phyloP scores from a whole-genome alignment of 2,888 invertebrate species.

The Brassicogethes aeneus region DNA sequence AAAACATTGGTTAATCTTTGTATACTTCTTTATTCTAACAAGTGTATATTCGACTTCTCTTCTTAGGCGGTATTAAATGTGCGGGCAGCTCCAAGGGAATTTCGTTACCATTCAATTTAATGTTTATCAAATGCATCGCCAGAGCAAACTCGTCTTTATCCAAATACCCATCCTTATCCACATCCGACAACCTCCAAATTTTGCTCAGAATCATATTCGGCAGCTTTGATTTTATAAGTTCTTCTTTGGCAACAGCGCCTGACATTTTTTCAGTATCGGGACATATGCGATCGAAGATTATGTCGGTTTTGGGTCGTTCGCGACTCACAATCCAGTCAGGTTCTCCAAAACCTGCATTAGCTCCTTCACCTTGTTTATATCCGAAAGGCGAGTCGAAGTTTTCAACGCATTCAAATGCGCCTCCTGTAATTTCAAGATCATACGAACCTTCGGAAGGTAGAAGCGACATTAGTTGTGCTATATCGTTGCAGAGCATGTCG shows the following conservation, averaged over 20 bases:
- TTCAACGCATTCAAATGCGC: constrained; percentile 87
- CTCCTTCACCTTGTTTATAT: constrained; percentile 88
- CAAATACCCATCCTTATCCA: constrained; percentile 88
- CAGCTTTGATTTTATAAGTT: constrained; percentile 94
- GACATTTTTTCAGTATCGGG: constrained; percentile 90
- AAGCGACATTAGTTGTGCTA: constrained; percentile 90
- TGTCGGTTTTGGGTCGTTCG: constrained; percentile 77
- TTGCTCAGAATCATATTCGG: constrained; percentile 93
- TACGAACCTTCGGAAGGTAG: constrained; percentile 54
- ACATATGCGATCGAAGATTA: constrained; percentile 65
- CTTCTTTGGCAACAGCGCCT: constrained; percentile 81
- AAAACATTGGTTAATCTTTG: neutral
- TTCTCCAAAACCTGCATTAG: constrained; percentile 91
- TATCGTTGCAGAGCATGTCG: constrained; percentile 90
- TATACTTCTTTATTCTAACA: constrained; percentile 6
- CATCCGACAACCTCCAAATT: constrained; percentile 95
- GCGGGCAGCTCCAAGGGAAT: constrained; percentile 76
- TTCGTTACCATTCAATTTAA: constrained; percentile 85
- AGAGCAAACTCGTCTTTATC: constrained; percentile 95
- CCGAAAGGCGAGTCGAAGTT: constrained; percentile 79
- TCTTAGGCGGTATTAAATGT: constrained; percentile 83
- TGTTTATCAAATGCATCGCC: constrained; percentile 88
- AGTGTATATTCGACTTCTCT: constrained; percentile 39
- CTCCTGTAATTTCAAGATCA: constrained; percentile 52
- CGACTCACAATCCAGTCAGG: constrained; percentile 94